Evolutionary conservation across 2,113 vertebrate species (phyloP).

Genomic region (Ahaetulla prasina): DNA sequence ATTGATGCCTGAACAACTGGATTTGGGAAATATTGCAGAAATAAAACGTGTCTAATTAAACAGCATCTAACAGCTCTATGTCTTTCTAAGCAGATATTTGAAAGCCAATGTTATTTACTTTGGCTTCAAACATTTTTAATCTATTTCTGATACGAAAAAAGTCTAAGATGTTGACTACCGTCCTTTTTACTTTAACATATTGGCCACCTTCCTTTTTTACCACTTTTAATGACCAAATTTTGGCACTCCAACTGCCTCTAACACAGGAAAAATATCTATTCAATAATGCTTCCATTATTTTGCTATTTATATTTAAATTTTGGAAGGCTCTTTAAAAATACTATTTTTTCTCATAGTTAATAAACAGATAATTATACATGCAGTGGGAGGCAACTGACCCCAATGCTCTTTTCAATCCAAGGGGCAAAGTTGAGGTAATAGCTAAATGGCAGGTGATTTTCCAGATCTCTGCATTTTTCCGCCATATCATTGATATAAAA

Average conservation of each 20-base stretch:
- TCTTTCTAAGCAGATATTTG: background rate
- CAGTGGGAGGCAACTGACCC: background rate
- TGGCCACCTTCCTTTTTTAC: background rate
- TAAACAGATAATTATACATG: background rate
- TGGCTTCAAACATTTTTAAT: background rate
- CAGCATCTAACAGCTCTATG: background rate
- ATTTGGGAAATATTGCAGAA: background rate
- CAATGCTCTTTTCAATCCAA: background rate
- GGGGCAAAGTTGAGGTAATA: background rate
- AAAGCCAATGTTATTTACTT: background rate
- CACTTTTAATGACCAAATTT: background rate
- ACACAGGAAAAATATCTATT: background rate
- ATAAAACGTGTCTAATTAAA: background rate
- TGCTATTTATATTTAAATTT: background rate
- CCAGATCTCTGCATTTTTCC: background rate
- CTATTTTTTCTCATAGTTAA: background rate
- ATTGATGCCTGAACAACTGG: background rate
- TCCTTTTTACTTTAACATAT: background rate
- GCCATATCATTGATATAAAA: background rate
- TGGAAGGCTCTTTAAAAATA: background rate
- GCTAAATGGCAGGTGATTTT: background rate
- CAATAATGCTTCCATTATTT: background rate
- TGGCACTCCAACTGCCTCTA: background rate
- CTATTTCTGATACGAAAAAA: background rate
- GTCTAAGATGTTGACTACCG: background rate